phyloP scores from a whole-genome alignment of 2,888 invertebrate species.

The Xestia xanthographa region DNA sequence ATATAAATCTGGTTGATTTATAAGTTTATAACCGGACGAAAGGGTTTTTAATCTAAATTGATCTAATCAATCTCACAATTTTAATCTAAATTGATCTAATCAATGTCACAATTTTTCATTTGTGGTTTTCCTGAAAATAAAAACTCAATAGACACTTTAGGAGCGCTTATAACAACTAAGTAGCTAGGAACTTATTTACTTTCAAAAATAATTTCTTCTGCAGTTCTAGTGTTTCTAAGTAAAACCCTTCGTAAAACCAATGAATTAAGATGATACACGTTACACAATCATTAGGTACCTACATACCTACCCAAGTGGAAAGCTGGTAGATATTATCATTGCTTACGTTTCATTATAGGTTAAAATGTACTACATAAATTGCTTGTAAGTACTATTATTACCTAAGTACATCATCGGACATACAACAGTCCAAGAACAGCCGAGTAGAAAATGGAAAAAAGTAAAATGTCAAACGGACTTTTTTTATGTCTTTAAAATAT shows the following conservation, averaged over 20 bases:
- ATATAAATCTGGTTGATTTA: background rate
- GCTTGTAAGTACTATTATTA: background rate
- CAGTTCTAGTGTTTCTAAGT: background rate
- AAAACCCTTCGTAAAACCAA: too few species aligned
- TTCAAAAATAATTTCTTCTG: background rate
- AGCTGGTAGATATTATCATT: background rate
- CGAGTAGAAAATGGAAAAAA: conserved; percentile 15
- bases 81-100: conserved; percentile 8
- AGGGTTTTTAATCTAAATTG: background rate
- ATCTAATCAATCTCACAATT: background rate
- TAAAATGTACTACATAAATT: background rate
- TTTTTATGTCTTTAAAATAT: conserved; percentile 46
- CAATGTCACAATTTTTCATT: background rate
- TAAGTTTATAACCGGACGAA: background rate
- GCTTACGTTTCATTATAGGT: background rate
- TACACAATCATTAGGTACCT: background rate
- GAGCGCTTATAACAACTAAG: background rate
- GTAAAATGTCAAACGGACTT: conserved; percentile 35
- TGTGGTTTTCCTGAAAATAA: background rate
- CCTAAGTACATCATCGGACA: conserved; percentile 1
- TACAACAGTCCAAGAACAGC: conserved; percentile 4
- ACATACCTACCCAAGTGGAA: background rate
- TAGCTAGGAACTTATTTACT: background rate
- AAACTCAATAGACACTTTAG: background rate
- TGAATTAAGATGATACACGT: too few species aligned